Evolutionary conservation across 2,888 invertebrate species (phyloP).

Genomic region (Hemistola chrysoprasaria): DNA sequence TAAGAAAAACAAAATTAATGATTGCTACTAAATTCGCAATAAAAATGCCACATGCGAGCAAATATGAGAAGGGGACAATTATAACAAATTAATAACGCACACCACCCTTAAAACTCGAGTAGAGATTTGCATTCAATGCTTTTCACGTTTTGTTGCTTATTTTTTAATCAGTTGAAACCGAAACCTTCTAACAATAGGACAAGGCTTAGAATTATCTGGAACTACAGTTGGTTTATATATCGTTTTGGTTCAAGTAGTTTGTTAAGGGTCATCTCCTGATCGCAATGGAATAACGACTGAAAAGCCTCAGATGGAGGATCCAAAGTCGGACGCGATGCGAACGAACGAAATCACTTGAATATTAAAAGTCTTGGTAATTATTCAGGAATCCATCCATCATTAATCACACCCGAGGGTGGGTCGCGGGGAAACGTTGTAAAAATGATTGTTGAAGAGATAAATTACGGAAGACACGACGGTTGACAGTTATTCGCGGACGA

Average conservation of each 20-base stretch:
- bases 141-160: conserved; percentile 68
- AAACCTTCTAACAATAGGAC: conserved; percentile 22
- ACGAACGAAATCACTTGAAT: conserved; percentile 74
- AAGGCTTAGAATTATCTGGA: conserved; percentile 26
- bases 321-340: conserved; percentile 30
- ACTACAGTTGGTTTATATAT: conserved; percentile 28
- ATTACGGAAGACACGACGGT: conserved; percentile 65
- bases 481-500: conserved; percentile 67
- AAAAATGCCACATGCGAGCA: conserved; percentile 81
- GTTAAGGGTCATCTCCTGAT: conserved; percentile 69
- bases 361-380: conserved; percentile 83
- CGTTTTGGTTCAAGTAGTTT: conserved; percentile 37
- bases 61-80: conserved; percentile 72
- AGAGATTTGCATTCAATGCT: conserved; percentile 79
- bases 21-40: conserved; percentile 80
- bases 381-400: conserved; percentile 83
- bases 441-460: conserved; percentile 81
- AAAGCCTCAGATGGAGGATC: conserved; percentile 34
- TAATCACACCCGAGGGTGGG: conserved; percentile 75
- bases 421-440: conserved; percentile 70
- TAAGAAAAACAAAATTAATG: conserved; percentile 81
- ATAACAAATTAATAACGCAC: conserved; percentile 80
- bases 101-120: conserved; percentile 80
- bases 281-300: conserved; percentile 47
- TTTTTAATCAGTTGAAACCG: conserved; percentile 30